Conservation (phyloP, 2,113 vertebrate species). For the Eudyptes chrysolophus region DNA sequence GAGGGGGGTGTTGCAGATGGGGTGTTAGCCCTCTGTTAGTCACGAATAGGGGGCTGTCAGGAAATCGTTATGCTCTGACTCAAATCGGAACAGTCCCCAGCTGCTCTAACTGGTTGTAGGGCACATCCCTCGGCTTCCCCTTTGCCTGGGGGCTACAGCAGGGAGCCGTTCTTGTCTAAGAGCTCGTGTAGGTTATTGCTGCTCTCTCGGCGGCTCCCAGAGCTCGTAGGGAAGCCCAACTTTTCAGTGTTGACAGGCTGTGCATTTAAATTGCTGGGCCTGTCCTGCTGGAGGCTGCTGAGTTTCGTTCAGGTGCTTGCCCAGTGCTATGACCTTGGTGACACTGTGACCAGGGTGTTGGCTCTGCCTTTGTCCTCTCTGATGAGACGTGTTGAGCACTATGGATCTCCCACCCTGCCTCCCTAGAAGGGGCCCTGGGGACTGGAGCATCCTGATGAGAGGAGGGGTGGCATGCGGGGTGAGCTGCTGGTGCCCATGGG, state of each 20-base stretch:
- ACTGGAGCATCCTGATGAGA: background rate
- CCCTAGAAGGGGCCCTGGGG: too few relatives aligned
- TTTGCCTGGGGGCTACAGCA: fast-evolving
- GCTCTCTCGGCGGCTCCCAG: background rate
- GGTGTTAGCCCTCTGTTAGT: background rate
- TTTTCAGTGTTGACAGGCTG: background rate
- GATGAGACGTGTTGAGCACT: background rate
- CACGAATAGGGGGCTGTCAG: background rate
- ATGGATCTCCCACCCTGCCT: background rate
- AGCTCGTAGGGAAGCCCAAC: background rate
- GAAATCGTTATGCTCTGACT: background rate
- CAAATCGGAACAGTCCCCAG: background rate
- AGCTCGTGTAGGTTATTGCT: background rate
- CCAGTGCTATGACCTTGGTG: background rate
- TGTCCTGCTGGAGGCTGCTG: background rate
- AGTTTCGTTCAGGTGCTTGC: background rate
- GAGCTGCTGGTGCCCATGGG: background rate
- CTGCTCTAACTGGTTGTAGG: background rate
- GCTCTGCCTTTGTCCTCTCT: background rate
- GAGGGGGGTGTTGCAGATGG: background rate
- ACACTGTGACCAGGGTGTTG: background rate
- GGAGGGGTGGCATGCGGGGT: background rate
- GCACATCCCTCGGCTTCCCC: background rate
- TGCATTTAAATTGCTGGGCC: background rate
- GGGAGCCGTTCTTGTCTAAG: background rate